These are phyloP conservation scores for Puffinus mauretanicus DNA, from an alignment of 2,113 vertebrate species.

Conservation along the genomic window DNA sequence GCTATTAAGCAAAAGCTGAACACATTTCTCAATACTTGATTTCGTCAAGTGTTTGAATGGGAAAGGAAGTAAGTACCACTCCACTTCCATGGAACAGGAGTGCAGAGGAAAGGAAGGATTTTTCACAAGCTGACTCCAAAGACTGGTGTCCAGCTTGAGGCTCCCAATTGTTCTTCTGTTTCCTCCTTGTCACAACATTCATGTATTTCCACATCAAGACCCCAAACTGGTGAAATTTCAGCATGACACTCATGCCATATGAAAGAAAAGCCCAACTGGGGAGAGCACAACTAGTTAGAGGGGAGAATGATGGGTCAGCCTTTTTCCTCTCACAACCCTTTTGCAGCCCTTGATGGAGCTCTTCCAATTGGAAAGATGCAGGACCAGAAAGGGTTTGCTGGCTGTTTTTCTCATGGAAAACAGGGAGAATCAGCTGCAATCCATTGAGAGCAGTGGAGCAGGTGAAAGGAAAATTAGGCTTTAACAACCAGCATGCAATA, in stretches of 20 bases:
- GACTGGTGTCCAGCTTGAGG: not conserved
- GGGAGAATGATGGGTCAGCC: not conserved
- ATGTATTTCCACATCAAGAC: not conserved
- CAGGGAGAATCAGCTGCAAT: not conserved
- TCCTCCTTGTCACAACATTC: not conserved
- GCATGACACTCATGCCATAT: not conserved
- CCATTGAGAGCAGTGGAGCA: not conserved
- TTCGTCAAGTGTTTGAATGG: constrained; percentile 43
- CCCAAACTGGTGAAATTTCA: not conserved
- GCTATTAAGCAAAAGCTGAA: constrained; percentile 50
- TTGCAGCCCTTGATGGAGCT: not conserved
- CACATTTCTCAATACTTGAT: constrained; percentile 26
- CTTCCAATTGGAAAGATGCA: not conserved
- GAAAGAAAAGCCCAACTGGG: not conserved
- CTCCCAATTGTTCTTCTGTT: not conserved
- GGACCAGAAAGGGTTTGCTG: not conserved
- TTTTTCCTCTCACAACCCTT: not conserved
- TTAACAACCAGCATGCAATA: not conserved
- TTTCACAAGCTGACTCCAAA: not conserved
- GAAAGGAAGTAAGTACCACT: constrained; percentile 8
- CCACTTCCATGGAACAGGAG: not conserved
- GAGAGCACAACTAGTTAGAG: not conserved
- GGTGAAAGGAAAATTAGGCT: not conserved
- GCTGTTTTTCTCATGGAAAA: not conserved
- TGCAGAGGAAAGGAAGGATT: not conserved